These are phyloP conservation scores for Tragulus kanchil DNA, from an alignment of 2,113 vertebrate species.

Conservation along the genomic window DNA sequence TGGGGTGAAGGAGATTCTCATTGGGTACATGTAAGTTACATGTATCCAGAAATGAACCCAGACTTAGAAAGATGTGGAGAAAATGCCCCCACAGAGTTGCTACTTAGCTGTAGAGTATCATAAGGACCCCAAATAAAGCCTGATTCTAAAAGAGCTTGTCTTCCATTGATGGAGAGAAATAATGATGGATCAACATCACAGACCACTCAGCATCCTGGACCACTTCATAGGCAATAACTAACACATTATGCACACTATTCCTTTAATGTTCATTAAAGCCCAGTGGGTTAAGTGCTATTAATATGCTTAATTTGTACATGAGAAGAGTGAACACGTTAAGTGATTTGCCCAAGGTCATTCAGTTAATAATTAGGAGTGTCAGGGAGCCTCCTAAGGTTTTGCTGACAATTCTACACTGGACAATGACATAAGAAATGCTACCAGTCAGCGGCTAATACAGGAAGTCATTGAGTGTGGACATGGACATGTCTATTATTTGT, in stretches of 20 bases:
- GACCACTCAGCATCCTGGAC: not conserved
- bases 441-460: not conserved
- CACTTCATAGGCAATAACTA: not conserved
- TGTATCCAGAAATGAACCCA: not conserved
- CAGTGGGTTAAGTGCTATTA: not conserved
- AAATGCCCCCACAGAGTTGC: not conserved
- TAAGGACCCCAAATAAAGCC: no score
- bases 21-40: not conserved
- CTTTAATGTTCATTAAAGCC: not conserved
- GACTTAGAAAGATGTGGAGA: not conserved
- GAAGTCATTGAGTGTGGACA: not conserved
- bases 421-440: not conserved
- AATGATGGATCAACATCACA: not conserved
- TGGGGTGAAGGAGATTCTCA: no score
- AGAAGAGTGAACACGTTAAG: not conserved
- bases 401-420: not conserved
- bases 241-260: not conserved
- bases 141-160: not conserved
- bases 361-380: not conserved
- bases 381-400: not conserved
- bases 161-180: not conserved
- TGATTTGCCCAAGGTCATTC: not conserved
- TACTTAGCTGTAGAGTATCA: not conserved
- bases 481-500: not conserved
- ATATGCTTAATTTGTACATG: not conserved